A percentile compares a stretch with the other conserved stretches of the same genome.
These are phyloP conservation scores for Pheosia tremula DNA, from an alignment of 2,888 invertebrate species.

Conservation along the genomic window DNA sequence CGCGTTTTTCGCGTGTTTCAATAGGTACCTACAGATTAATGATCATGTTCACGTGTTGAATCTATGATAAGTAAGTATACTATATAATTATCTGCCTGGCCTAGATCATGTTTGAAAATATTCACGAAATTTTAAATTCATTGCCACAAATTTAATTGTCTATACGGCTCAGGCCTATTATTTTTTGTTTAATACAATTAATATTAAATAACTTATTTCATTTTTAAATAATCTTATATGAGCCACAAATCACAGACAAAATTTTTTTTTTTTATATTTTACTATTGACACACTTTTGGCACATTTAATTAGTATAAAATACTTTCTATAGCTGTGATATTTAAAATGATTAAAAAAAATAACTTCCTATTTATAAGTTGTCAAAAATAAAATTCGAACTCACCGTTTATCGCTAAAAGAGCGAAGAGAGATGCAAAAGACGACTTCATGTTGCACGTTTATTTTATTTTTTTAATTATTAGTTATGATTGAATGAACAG, in stretches of 20 bases:
- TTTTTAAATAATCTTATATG: not conserved
- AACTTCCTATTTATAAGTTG: conserved; percentile 2
- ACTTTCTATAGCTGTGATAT: too few relatives aligned
- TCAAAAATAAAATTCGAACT: conserved; percentile 41
- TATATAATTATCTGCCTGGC: not conserved
- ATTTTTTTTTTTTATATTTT: too few relatives aligned
- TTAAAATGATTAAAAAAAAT: too few relatives aligned
- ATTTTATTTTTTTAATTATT: conserved; percentile 33
- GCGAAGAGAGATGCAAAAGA: conserved; percentile 49
- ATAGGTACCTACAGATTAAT: conserved; percentile 11
- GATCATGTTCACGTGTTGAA: conserved; percentile 28
- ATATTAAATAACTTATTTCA: not conserved
- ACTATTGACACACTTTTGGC: too few relatives aligned
- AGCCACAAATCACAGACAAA: not conserved
- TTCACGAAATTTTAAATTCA: not conserved
- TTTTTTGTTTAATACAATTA: not conserved
- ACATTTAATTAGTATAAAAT: too few relatives aligned
- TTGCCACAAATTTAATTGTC: not conserved
- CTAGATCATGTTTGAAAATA: not conserved
- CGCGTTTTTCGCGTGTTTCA: conserved; percentile 63
- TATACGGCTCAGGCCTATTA: not conserved
- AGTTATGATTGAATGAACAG: conserved; percentile 31
- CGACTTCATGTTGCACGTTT: conserved; percentile 59
- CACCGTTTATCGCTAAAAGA: conserved; percentile 70
- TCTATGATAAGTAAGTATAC: conserved; percentile 1